Evolutionary conservation across 2,113 vertebrate genomes (phyloP).

Genomic region (Centropristis striata): DNA sequence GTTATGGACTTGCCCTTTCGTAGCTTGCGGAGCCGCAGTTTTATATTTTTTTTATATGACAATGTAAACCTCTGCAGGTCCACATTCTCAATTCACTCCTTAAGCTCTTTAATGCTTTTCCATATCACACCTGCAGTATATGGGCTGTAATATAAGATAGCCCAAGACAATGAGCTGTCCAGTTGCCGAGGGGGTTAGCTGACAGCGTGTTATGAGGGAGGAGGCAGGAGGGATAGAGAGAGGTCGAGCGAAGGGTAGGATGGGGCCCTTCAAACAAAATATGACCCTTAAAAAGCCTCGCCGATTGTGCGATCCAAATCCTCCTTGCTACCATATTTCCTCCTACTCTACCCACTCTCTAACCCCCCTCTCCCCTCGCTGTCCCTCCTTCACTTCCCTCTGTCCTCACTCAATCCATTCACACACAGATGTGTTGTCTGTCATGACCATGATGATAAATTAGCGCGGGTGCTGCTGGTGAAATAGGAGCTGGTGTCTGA

Average conservation of each 20-base stretch:
- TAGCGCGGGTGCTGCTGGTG: conserved; percentile 84
- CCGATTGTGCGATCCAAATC: conserved; percentile 62
- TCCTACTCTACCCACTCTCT: conserved; percentile 29
- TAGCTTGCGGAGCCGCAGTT: conserved; percentile 35
- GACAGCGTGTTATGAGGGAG: conserved; percentile 63
- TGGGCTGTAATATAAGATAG: conserved; percentile 75
- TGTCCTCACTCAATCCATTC: conserved; percentile 74
- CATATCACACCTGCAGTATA: conserved; percentile 77
- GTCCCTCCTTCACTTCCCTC: conserved; percentile 64
- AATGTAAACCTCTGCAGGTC: conserved; percentile 65
- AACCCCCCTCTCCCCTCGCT: not conserved
- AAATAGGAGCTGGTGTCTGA: conserved; percentile 82
- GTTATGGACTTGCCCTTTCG: conserved; percentile 47
- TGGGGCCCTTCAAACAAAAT: conserved; percentile 78
- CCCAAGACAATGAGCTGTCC: conserved; percentile 78
- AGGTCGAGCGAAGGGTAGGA: conserved; percentile 74
- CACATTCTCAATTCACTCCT: conserved; percentile 64
- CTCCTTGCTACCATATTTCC: conserved; percentile 68
- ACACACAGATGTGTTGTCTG: conserved; percentile 84
- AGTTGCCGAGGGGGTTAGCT: conserved; percentile 70
- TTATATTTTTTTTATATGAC: conserved; percentile 33
- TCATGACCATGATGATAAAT: conserved; percentile 84
- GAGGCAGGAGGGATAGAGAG: conserved; percentile 58
- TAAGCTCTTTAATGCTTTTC: conserved; percentile 76
- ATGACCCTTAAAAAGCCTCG: conserved; percentile 70